Conservation (phyloP, 2,888 invertebrate species). For the Ornithoptera priamus region DNA sequence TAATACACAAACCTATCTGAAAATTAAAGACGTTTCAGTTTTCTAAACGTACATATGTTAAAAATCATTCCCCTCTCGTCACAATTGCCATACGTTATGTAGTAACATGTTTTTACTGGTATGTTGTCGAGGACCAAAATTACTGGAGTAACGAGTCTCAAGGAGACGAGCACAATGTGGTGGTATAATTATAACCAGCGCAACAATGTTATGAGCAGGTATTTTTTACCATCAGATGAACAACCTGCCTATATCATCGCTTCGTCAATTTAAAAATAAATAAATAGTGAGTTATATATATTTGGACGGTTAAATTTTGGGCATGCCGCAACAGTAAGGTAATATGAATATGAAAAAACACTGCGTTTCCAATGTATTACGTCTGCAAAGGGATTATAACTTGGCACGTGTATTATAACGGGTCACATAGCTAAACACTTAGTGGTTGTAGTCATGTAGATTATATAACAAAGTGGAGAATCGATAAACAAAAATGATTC, state of each 20-base stretch:
- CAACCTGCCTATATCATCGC: no score
- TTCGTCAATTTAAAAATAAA: background rate
- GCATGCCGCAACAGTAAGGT: no score
- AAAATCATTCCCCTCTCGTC: background rate
- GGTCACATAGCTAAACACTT: slow-evolving; percentile 10
- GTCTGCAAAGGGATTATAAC: slow-evolving; percentile 13
- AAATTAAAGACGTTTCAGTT: background rate
- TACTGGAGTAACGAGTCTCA: no score
- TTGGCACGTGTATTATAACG: slow-evolving; percentile 18
- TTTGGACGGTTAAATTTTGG: background rate
- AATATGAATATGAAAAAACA: background rate
- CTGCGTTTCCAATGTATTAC: background rate
- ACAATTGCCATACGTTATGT: background rate
- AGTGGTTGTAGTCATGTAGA: slow-evolving; percentile 7
- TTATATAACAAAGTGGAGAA: slow-evolving; percentile 28
- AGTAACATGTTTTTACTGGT: background rate
- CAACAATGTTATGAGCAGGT: no score
- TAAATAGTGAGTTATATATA: background rate
- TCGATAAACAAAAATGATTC: slow-evolving; percentile 32
- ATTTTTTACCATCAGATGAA: no score
- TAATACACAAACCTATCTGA: background rate
- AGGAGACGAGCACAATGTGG: no score
- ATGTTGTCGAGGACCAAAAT: no score
- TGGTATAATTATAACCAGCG: no score
- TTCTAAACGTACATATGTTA: background rate